Conservation (phyloP, 2,797 vertebrate species). For the Notoglanidium macrostoma region DNA sequence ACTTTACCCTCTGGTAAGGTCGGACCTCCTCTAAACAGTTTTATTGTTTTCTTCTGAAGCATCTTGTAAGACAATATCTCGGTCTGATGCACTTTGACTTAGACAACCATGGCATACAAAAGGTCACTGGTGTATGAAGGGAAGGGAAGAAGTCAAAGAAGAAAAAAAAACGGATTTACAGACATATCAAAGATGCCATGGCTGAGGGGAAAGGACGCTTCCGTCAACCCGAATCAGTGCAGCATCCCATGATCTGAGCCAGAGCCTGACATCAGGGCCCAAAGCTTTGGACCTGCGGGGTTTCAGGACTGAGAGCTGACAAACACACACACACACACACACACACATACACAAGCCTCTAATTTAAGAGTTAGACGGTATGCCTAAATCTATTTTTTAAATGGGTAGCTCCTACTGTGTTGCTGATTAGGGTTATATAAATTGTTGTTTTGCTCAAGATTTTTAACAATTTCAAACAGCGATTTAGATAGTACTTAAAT, state of each 20-base stretch:
- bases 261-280: constrained; percentile 70
- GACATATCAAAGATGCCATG: constrained; percentile 70
- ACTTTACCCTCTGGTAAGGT: constrained; percentile 39
- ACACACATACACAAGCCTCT: not conserved
- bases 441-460: not conserved
- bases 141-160: constrained; percentile 37
- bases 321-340: not conserved
- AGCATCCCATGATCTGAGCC: constrained; percentile 71
- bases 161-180: constrained; percentile 57
- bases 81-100: constrained; percentile 55
- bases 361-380: constrained; percentile 3
- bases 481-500: not conserved
- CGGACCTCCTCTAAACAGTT: constrained; percentile 36
- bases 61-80: constrained; percentile 54
- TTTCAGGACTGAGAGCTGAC: constrained; percentile 16
- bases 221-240: constrained; percentile 72
- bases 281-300: constrained; percentile 30
- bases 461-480: not conserved
- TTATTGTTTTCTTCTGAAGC: constrained; percentile 64
- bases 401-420: not conserved
- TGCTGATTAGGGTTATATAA: not conserved
- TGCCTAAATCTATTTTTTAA: constrained; percentile 7
- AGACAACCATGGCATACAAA: constrained; percentile 57
- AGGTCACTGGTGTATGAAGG: constrained; percentile 64
- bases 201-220: constrained; percentile 69